phyloP scores from a whole-genome alignment of 2,797 vertebrate genomes.

The Melanotaenia maccullochi region DNA sequence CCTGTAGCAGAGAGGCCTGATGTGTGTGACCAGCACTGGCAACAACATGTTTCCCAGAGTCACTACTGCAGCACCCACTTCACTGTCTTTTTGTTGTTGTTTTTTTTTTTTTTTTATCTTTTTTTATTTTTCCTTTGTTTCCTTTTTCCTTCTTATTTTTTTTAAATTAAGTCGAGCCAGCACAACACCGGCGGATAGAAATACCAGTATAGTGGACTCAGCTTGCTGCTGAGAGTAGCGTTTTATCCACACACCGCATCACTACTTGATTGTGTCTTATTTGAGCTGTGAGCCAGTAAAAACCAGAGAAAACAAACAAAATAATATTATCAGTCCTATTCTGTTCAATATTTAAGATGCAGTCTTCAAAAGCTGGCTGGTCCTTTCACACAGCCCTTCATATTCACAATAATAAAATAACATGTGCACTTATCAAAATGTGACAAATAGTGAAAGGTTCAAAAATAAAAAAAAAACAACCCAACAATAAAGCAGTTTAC shows the following conservation, averaged over 20 bases:
- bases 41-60: constrained; percentile 71
- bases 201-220: constrained; percentile 31
- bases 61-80: constrained; percentile 56
- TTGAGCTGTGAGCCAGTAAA: constrained; percentile 60
- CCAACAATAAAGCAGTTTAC: constrained; percentile 71
- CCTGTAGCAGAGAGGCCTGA: constrained; percentile 61
- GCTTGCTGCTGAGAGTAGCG: background rate
- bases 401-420: constrained; percentile 75
- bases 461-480: constrained; percentile 65
- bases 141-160: background rate
- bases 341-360: constrained; percentile 60
- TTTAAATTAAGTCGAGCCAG: constrained; percentile 25
- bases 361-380: constrained; percentile 66
- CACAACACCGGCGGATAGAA: constrained; percentile 47
- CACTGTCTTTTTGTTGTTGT: constrained; percentile 29
- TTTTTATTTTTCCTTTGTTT: background rate
- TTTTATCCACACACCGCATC: constrained; percentile 42
- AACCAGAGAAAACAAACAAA: constrained; percentile 37
- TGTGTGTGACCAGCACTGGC: constrained; percentile 61
- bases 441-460: constrained; percentile 71
- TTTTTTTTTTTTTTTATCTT: background rate
- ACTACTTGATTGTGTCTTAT: constrained; percentile 62
- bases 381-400: constrained; percentile 80
- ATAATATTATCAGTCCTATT: constrained; percentile 8
- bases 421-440: constrained; percentile 76